These are phyloP conservation scores for Nesoenas mayeri DNA, from an alignment of 2,113 vertebrate species.

Conservation along the genomic window DNA sequence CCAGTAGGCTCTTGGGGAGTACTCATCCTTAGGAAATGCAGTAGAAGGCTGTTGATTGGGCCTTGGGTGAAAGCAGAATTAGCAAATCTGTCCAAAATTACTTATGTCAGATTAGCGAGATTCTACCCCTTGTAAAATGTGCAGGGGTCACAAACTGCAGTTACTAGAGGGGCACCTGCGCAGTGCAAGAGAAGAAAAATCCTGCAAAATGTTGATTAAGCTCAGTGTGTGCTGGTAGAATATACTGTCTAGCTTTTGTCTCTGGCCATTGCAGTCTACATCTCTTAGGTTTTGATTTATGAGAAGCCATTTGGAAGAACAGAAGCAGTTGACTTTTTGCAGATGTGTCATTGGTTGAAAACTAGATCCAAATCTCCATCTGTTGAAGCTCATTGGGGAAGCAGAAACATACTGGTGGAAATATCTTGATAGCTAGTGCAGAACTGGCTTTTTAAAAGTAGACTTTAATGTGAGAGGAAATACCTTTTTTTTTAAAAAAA, in stretches of 20 bases:
- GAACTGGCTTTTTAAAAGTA: not conserved
- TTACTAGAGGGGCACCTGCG: not conserved
- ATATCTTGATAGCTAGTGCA: not conserved
- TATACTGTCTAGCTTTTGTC: not conserved
- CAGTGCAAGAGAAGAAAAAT: not conserved
- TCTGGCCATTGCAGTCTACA: not conserved
- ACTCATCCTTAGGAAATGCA: not conserved
- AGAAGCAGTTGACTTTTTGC: not conserved
- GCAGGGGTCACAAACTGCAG: not conserved
- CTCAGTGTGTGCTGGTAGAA: not conserved
- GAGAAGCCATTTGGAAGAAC: not conserved
- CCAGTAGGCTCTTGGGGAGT: not conserved
- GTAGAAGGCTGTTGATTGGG: not conserved
- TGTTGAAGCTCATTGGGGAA: not conserved
- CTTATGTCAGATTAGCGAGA: not conserved
- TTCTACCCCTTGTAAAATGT: not conserved
- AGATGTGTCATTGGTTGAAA: not conserved
- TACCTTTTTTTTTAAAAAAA: not conserved
- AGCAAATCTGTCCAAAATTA: not conserved
- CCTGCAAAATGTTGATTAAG: not conserved
- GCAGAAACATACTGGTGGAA: not conserved
- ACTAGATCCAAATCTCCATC: not conserved
- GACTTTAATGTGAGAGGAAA: not conserved
- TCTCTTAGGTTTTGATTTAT: not conserved
- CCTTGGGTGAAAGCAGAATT: conserved; percentile 17